Conservation (phyloP, 2,888 invertebrate species). For the Oscheius sp. region DNA sequence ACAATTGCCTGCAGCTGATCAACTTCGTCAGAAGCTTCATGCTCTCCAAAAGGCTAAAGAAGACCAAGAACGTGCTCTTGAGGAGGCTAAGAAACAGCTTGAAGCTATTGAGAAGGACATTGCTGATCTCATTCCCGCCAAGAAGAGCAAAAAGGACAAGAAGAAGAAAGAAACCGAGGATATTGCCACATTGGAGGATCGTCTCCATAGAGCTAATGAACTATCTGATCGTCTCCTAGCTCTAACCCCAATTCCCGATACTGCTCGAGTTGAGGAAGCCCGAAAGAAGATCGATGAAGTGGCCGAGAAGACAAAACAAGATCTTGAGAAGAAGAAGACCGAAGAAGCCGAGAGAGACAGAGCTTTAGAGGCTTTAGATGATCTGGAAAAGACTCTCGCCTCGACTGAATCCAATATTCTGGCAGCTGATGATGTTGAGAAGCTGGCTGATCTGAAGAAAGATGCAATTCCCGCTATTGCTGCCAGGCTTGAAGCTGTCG, state of each 20-base stretch:
- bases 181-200: conserved; percentile 33
- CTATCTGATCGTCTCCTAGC: conserved; percentile 9
- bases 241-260: conserved; percentile 2
- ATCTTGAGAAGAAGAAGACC: conserved; percentile 28
- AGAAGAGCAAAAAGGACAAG: conserved; percentile 31
- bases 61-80: conserved; percentile 9
- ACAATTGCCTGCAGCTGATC: conserved; percentile 10
- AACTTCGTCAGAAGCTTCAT: conserved; percentile 35
- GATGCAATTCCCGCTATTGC: conserved; percentile 21
- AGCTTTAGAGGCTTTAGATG: conserved; percentile 40
- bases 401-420: conserved; percentile 36
- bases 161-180: conserved; percentile 29
- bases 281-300: conserved; percentile 10
- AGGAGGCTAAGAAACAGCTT: conserved; percentile 29
- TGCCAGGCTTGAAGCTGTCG: conserved; percentile 31
- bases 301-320: conserved; percentile 33
- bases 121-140: conserved; percentile 33
- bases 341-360: conserved; percentile 19
- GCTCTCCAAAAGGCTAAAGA: conserved; percentile 26
- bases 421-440: conserved; percentile 24
- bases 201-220: conserved; percentile 16
- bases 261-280: conserved; percentile 16
- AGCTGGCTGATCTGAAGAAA: conserved; percentile 33
- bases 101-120: conserved; percentile 34
- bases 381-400: conserved; percentile 39